phyloP scores from a whole-genome alignment of 2,797 vertebrate genomes.

The Bradypodion ventrale region DNA sequence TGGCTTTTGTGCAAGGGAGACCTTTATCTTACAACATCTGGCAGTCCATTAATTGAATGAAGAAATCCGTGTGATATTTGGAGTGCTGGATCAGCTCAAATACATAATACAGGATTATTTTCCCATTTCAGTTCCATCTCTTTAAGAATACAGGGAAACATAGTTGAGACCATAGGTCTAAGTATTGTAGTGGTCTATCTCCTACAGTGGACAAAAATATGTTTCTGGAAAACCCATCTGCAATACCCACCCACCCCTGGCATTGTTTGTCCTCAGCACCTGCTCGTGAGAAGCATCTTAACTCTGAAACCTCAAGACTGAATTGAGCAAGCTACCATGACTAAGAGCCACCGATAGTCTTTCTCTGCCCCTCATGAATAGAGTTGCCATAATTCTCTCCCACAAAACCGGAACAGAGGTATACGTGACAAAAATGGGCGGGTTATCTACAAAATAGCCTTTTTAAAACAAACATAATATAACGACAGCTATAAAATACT shows the following conservation, averaged over 20 bases:
- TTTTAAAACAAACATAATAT: too few relatives aligned
- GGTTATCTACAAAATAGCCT: too few relatives aligned
- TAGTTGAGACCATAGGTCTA: not conserved
- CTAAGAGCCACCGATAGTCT: not conserved
- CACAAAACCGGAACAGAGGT: too few relatives aligned
- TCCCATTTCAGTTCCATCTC: not conserved
- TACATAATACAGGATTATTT: not conserved
- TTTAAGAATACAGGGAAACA: not conserved
- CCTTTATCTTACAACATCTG: too few relatives aligned
- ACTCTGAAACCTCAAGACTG: not conserved
- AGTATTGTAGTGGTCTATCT: not conserved
- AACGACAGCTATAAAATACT: too few relatives aligned
- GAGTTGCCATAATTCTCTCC: too few relatives aligned
- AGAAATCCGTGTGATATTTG: not conserved
- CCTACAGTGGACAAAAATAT: not conserved
- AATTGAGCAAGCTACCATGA: not conserved
- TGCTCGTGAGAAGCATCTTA: not conserved
- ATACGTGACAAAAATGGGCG: too few relatives aligned
- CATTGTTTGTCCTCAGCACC: not conserved
- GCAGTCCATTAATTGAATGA: not conserved
- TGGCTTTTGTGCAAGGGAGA: too few relatives aligned
- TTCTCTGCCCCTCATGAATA: not conserved
- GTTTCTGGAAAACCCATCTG: not conserved
- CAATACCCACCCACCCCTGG: not conserved
- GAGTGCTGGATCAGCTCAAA: not conserved